Conservation (phyloP, 2,888 invertebrate species). For the Penaeus monodon region DNA sequence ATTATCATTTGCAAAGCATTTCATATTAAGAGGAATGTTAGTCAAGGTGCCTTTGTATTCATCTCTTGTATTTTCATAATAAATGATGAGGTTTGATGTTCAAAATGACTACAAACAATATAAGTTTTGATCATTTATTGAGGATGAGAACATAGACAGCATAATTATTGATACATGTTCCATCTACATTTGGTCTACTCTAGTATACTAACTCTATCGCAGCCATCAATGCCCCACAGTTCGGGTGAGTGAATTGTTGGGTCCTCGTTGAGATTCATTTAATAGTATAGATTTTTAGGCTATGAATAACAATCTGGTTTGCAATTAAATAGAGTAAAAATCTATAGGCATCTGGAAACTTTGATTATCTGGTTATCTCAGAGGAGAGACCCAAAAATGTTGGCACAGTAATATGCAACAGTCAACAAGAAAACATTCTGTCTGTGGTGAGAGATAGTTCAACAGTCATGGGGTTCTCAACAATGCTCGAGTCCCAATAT, state of each 20-base stretch:
- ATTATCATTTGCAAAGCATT: background rate
- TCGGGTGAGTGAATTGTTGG: constrained; percentile 49
- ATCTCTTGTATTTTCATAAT: background rate
- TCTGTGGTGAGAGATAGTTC: constrained; percentile 48
- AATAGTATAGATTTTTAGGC: constrained; percentile 57
- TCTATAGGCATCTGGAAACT: constrained; percentile 62
- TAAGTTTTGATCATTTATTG: constrained; percentile 62
- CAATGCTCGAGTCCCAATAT: constrained; percentile 42
- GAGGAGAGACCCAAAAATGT: constrained; percentile 60
- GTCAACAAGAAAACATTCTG: constrained; percentile 62
- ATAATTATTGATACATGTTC: constrained; percentile 63
- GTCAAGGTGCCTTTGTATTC: background rate
- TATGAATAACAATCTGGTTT: constrained; percentile 60
- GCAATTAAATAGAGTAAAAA: constrained; percentile 61
- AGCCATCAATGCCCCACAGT: constrained; percentile 59
- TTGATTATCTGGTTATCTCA: constrained; percentile 61
- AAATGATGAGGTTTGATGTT: background rate
- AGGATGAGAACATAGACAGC: constrained; percentile 63
- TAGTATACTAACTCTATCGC: constrained; percentile 62
- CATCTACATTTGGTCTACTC: constrained; percentile 62
- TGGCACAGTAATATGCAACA: constrained; percentile 62
- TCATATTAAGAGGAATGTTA: background rate
- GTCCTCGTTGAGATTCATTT: constrained; percentile 58
- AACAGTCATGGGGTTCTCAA: constrained; percentile 45
- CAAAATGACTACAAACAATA: constrained; percentile 14